These are phyloP conservation scores for Tilapia sparmanii DNA, from an alignment of 2,113 vertebrate genomes.

Conservation along the genomic window DNA sequence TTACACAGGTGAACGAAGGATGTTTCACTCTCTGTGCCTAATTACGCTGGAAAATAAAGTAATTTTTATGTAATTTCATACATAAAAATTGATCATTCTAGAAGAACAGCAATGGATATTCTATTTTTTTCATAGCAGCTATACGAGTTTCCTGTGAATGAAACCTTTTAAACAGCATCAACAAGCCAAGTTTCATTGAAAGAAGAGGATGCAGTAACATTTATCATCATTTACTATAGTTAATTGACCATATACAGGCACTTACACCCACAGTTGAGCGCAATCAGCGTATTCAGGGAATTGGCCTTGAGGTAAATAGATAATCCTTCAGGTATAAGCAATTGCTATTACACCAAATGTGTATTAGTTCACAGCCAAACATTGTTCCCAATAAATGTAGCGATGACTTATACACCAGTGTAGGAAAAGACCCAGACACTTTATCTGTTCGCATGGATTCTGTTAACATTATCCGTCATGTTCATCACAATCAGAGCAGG, in stretches of 20 bases:
- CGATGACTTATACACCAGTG: neutral
- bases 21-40: neutral
- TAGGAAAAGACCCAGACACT: neutral
- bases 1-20: constrained; percentile 25
- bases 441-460: neutral
- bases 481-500: neutral
- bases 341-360: neutral
- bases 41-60: neutral
- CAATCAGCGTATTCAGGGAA: neutral
- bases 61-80: neutral
- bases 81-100: neutral
- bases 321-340: neutral
- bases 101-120: neutral
- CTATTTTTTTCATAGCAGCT: neutral
- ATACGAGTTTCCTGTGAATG: neutral
- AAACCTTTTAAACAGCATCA: neutral
- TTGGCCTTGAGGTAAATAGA: neutral
- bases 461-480: neutral
- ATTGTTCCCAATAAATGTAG: neutral
- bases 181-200: neutral
- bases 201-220: neutral
- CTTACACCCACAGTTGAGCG: neutral
- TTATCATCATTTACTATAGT: neutral
- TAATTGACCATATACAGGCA: neutral
- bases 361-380: neutral